Percentiles rank a stretch among this genome's conserved stretches.
Evolutionary conservation across 2,888 invertebrate species (phyloP).

Genomic region (Polylopha cassiicola): DNA sequence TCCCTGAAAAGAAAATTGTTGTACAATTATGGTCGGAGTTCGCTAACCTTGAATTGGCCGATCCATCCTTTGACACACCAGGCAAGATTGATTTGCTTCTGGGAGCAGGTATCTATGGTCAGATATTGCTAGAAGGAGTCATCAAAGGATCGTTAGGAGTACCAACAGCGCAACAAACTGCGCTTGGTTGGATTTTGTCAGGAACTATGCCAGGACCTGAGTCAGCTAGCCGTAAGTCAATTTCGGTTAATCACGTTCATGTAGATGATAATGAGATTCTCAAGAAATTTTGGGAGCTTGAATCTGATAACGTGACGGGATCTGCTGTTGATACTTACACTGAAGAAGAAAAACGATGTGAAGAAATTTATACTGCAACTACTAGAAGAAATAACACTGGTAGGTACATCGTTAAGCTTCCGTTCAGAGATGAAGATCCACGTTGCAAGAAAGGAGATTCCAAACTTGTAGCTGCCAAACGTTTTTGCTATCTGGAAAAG

Average conservation of each 20-base stretch:
- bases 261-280: background rate
- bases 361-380: too few relatives aligned
- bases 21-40: conserved; percentile 9
- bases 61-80: conserved; percentile 17
- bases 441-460: too few relatives aligned
- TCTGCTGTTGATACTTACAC: background rate
- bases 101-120: conserved; percentile 17
- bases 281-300: background rate
- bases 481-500: too few relatives aligned
- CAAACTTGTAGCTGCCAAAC: too few relatives aligned
- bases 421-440: background rate
- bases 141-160: conserved; percentile 13
- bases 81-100: conserved; percentile 20
- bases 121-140: conserved; percentile 13
- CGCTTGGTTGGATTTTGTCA: conserved; percentile 28
- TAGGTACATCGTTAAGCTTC: too few relatives aligned
- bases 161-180: conserved; percentile 23
- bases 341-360: too few relatives aligned
- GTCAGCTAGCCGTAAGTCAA: too few relatives aligned
- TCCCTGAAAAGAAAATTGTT: conserved; percentile 15
- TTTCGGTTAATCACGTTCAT: background rate
- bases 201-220: too few relatives aligned
- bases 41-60: conserved; percentile 9
- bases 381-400: too few relatives aligned
- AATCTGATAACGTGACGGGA: background rate